phyloP scores from a whole-genome alignment of 2,113 vertebrate species.

The Motacilla alba region DNA sequence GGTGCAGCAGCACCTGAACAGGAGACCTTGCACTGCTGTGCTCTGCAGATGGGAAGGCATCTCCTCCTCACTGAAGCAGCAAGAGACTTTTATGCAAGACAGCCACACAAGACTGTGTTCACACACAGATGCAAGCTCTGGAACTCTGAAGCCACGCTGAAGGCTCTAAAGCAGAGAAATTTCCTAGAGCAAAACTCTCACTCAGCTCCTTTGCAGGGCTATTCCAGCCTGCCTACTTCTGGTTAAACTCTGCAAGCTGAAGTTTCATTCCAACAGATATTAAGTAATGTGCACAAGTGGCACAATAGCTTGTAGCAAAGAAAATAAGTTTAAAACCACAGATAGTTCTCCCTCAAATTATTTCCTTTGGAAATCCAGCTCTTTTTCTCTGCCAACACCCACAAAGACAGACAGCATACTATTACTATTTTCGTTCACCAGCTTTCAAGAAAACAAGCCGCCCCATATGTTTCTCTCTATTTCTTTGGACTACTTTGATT shows the following conservation, averaged over 20 bases:
- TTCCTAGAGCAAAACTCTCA: not conserved
- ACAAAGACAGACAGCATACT: not conserved
- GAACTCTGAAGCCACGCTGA: not conserved
- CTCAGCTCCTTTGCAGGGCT: not conserved
- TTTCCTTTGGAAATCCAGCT: not conserved
- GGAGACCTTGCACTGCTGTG: not conserved
- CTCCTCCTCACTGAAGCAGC: rapidly evolving
- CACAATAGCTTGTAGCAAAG: slow-evolving; percentile 2
- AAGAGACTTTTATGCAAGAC: not conserved
- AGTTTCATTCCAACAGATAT: not conserved
- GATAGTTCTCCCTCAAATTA: not conserved
- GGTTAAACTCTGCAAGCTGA: not conserved
- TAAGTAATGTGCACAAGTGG: not conserved
- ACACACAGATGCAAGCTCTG: not conserved
- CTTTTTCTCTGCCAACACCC: slow-evolving; percentile 1
- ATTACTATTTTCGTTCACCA: slow-evolving; percentile 18
- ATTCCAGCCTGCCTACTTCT: not conserved
- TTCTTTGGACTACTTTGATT: not conserved
- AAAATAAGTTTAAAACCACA: slow-evolving; percentile 30
- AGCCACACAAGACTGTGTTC: not conserved
- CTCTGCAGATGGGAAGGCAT: not conserved
- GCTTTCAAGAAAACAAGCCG: not conserved
- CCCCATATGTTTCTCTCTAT: not conserved
- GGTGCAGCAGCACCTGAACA: not conserved
- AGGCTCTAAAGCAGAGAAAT: not conserved